Evolutionary conservation across 2,888 invertebrate genomes (phyloP).

Genomic region (Pristionchus japonicus): DNA sequence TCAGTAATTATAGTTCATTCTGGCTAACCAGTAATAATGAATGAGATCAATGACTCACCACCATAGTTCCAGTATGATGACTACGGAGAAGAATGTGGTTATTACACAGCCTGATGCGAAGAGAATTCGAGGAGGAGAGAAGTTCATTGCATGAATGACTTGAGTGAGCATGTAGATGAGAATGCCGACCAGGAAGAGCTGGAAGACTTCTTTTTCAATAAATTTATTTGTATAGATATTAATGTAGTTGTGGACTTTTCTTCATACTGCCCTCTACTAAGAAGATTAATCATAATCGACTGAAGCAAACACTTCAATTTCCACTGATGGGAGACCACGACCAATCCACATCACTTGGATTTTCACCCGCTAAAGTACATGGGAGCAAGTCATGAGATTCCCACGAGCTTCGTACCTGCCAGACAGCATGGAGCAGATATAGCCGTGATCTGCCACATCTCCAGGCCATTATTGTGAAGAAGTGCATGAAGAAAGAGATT

Average conservation of each 20-base stretch:
- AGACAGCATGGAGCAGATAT: conserved; percentile 28
- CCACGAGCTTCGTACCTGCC: conserved; percentile 12
- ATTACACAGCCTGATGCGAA: conserved; percentile 38
- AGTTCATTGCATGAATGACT: conserved; percentile 47
- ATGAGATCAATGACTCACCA: conserved; percentile 50
- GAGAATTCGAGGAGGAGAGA: conserved; percentile 1
- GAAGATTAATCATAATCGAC: too few relatives aligned
- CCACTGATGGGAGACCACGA: too few relatives aligned
- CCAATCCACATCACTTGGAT: background rate
- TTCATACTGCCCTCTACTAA: too few relatives aligned
- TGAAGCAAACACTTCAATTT: too few relatives aligned
- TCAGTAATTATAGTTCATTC: too few relatives aligned
- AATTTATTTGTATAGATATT: background rate
- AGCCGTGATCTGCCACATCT: background rate
- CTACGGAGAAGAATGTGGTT: conserved; percentile 35
- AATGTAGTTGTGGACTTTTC: too few relatives aligned
- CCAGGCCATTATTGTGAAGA: conserved; percentile 36
- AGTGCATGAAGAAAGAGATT: conserved; percentile 11
- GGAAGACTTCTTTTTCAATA: conserved; percentile 8
- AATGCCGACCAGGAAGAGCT: conserved; percentile 56
- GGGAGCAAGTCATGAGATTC: background rate
- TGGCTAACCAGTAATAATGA: background rate
- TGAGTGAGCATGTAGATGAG: conserved; percentile 49
- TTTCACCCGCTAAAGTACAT: background rate
- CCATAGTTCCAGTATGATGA: conserved; percentile 54